Conservation (phyloP, 2,113 vertebrate genomes). For the Daubentonia madagascariensis region DNA sequence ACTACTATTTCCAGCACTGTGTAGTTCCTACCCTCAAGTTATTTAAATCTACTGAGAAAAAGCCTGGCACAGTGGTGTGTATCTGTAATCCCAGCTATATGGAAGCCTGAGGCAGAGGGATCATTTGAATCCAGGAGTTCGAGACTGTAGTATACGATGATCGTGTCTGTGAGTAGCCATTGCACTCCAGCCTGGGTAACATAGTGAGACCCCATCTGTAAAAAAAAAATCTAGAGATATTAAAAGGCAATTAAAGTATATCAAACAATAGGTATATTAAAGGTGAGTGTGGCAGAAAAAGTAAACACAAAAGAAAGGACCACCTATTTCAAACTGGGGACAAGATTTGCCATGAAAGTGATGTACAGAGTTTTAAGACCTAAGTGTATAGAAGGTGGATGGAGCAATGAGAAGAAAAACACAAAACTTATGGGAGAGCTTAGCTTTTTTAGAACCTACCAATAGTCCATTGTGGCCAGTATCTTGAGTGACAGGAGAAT, state of each 20-base stretch:
- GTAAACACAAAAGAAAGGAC: background rate
- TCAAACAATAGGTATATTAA: background rate
- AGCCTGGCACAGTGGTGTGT: background rate
- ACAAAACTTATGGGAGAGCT: background rate
- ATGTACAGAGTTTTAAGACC: background rate
- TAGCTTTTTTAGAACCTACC: background rate
- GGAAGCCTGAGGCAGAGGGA: background rate
- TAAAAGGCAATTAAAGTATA: background rate
- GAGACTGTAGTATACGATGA: background rate
- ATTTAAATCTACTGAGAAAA: background rate
- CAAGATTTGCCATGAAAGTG: background rate
- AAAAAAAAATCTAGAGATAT: background rate
- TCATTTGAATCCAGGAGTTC: background rate
- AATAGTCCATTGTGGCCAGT: too few species aligned
- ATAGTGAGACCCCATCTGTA: background rate
- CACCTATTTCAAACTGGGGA: rapidly evolving
- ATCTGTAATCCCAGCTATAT: background rate
- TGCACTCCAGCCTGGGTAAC: background rate
- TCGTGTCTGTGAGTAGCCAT: background rate
- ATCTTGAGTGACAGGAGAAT: background rate
- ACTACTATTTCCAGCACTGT: background rate
- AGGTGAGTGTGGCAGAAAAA: background rate
- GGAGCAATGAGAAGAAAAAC: background rate
- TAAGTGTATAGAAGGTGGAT: background rate
- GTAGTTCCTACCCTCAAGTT: background rate